Evolutionary conservation across 2,888 invertebrate genomes (phyloP).

Genomic region (Drepana falcataria): DNA sequence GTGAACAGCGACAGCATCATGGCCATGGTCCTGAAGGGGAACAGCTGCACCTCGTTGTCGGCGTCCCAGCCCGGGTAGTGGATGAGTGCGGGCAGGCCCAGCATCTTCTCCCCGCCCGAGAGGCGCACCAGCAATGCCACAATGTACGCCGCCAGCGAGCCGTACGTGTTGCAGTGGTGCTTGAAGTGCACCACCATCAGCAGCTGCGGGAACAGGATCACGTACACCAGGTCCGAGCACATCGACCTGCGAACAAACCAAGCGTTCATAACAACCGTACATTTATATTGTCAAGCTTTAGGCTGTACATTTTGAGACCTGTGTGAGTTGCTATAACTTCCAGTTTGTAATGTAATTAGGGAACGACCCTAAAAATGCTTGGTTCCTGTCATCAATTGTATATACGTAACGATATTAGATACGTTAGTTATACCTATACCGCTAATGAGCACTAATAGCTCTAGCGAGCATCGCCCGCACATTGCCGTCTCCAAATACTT

Average conservation of each 20-base stretch:
- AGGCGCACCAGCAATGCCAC: slow-evolving; percentile 90
- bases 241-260: slow-evolving; percentile 85
- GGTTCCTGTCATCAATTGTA: too few relatives aligned
- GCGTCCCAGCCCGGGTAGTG: slow-evolving; percentile 93
- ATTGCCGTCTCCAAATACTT: too few relatives aligned
- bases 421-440: too few relatives aligned
- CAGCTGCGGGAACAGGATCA: slow-evolving; percentile 98
- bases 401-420: too few relatives aligned
- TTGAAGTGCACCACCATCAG: slow-evolving; percentile 98
- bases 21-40: slow-evolving; percentile 97
- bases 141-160: slow-evolving; percentile 93
- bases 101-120: slow-evolving; percentile 90
- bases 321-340: too few relatives aligned
- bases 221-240: slow-evolving; percentile 99
- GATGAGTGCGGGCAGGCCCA: slow-evolving; percentile 90
- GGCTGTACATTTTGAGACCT: too few relatives aligned
- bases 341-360: too few relatives aligned
- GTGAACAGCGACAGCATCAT: slow-evolving; percentile 93
- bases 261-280: background rate
- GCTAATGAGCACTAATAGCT: too few relatives aligned
- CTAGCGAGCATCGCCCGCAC: too few relatives aligned
- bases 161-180: slow-evolving; percentile 97
- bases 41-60: slow-evolving; percentile 90
- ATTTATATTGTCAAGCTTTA: too few relatives aligned
- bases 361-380: too few relatives aligned